A percentile compares a stretch with the other conserved stretches of the same genome.
Conservation (phyloP, 2,113 vertebrate species). For the Neofelis nebulosa region DNA sequence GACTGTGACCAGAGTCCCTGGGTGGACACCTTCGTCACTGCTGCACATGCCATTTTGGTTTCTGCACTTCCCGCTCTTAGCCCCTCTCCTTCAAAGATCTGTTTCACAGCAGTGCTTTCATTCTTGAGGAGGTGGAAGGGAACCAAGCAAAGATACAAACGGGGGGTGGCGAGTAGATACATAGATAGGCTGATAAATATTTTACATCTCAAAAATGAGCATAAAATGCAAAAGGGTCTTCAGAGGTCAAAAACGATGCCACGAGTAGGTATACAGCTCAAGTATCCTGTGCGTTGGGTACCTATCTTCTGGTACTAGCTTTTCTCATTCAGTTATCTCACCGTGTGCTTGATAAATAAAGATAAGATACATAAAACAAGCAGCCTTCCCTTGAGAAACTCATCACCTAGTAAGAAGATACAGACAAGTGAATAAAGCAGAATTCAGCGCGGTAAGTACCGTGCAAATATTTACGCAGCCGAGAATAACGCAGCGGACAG, state of each 20-base stretch:
- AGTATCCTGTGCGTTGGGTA: neutral
- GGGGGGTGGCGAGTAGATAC: no score
- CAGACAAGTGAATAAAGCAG: neutral
- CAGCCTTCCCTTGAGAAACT: neutral
- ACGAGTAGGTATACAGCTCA: neutral
- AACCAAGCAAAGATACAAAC: neutral
- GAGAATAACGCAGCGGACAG: neutral
- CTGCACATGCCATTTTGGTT: neutral
- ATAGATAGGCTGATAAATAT: neutral
- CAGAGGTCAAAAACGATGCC: neutral
- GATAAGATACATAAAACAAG: neutral
- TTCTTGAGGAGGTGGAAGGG: neutral
- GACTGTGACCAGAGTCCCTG: fast-evolving
- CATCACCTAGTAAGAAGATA: neutral
- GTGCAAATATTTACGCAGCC: neutral
- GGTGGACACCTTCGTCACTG: neutral
- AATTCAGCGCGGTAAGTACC: neutral
- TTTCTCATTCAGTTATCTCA: neutral
- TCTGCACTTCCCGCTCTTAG: neutral
- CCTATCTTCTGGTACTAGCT: no score
- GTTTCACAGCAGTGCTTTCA: neutral
- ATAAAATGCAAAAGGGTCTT: neutral
- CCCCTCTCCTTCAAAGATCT: neutral
- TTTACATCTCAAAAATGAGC: neutral
- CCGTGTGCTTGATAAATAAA: neutral